These are phyloP conservation scores for Phanerotoma sp. DNA, from an alignment of 2,888 invertebrate genomes.

Conservation along the genomic window DNA sequence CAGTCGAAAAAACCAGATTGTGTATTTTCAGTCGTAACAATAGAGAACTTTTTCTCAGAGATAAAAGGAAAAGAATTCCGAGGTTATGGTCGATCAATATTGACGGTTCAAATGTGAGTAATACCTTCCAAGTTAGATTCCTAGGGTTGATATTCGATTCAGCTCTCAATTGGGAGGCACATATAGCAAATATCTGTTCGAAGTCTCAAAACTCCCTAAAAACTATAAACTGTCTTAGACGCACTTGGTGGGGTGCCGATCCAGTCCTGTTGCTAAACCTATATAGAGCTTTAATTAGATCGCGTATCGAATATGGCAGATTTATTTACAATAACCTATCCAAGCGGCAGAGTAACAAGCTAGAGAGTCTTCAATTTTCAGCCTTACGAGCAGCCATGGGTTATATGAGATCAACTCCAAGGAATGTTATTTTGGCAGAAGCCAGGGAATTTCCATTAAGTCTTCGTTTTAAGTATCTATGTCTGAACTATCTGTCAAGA, in stretches of 20 bases:
- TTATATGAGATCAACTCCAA: too few species aligned
- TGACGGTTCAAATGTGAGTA: neutral
- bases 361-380: too few species aligned
- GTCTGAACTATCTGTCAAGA: neutral
- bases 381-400: too few species aligned
- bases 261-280: neutral
- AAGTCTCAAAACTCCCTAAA: neutral
- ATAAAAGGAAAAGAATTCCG: neutral
- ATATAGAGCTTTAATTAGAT: constrained; percentile 8
- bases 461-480: neutral
- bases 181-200: too few species aligned
- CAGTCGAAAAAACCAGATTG: constrained; percentile 7
- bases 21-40: constrained; percentile 5
- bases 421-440: neutral
- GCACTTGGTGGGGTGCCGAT: constrained; percentile 16
- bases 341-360: too few species aligned
- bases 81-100: neutral
- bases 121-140: constrained; percentile 1
- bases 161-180: too few species aligned
- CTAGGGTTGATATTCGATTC: too few species aligned
- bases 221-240: constrained; percentile 5
- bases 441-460: neutral
- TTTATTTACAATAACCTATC: constrained; percentile 5
- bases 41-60: neutral
- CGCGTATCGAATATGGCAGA: constrained; percentile 4